These are phyloP conservation scores for Disparrhopalites patrizii DNA, from an alignment of 2,888 invertebrate species.

Conservation along the genomic window DNA sequence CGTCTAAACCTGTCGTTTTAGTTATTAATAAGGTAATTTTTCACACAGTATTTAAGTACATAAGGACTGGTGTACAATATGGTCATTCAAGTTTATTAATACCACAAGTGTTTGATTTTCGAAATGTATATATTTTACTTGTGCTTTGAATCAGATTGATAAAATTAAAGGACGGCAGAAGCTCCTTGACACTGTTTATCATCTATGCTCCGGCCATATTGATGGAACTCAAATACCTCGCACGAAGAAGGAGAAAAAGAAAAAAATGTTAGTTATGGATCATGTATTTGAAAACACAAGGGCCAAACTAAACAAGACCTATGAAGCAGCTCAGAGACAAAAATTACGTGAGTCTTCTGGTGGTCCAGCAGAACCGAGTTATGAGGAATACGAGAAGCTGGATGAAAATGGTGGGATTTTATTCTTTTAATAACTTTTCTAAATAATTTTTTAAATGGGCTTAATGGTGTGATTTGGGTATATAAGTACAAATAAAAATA, in stretches of 20 bases:
- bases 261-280: conserved; percentile 26
- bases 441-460: neutral
- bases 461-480: too few species aligned
- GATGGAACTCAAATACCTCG: conserved; percentile 35
- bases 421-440: neutral
- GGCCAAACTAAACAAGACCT: neutral
- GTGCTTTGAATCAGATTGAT: too few species aligned
- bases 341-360: neutral
- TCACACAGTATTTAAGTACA: neutral
- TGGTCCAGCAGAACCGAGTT: neutral
- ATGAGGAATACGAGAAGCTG: neutral
- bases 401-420: conserved; percentile 15
- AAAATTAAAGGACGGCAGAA: conserved; percentile 65
- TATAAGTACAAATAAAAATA: too few species aligned
- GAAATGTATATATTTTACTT: conserved; percentile 36
- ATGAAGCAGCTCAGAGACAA: neutral
- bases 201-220: conserved; percentile 61
- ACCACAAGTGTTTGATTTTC: neutral
- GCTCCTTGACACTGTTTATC: conserved; percentile 67
- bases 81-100: neutral
- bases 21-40: conserved; percentile 79
- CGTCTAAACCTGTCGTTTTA: conserved; percentile 61
- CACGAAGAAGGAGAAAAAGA: conserved; percentile 1
- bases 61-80: neutral
- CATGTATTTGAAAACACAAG: conserved; percentile 33